Evolutionary conservation across 2,113 vertebrate species (phyloP).

Genomic region (Neodontobutis hainanensis): DNA sequence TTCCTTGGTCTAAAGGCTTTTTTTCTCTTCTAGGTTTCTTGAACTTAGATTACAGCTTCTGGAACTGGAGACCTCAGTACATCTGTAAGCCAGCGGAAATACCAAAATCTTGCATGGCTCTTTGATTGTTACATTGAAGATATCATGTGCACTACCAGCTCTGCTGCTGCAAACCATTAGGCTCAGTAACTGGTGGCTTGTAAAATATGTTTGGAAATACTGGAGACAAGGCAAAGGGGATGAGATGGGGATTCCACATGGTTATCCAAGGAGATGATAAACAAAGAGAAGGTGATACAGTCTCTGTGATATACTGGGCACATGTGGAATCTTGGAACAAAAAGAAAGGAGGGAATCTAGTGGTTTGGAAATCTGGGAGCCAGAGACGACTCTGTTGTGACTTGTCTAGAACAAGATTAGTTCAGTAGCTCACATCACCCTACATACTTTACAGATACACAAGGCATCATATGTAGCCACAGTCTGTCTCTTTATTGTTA

Average conservation of each 20-base stretch:
- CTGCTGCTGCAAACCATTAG: slow-evolving; percentile 95
- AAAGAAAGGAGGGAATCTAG: slow-evolving; percentile 40
- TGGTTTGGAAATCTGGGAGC: slow-evolving; percentile 50
- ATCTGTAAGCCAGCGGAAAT: slow-evolving; percentile 94
- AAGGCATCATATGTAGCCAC: slow-evolving; percentile 29
- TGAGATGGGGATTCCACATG: slow-evolving; percentile 98
- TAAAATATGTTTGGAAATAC: slow-evolving; percentile 95
- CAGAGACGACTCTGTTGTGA: slow-evolving; percentile 69
- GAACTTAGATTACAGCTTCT: slow-evolving; percentile 85
- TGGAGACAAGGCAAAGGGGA: slow-evolving; percentile 86
- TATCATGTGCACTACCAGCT: slow-evolving; percentile 96
- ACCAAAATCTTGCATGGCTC: slow-evolving; percentile 88
- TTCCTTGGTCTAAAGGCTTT: slow-evolving; percentile 81
- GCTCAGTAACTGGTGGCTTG: slow-evolving; percentile 87
- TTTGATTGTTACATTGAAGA: slow-evolving; percentile 99
- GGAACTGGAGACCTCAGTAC: slow-evolving; percentile 80
- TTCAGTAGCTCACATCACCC: slow-evolving; percentile 79
- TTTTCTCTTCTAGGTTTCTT: slow-evolving; percentile 55
- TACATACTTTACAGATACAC: slow-evolving; percentile 65
- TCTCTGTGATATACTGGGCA: slow-evolving; percentile 91
- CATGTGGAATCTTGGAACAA: slow-evolving; percentile 78
- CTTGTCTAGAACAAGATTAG: slow-evolving; percentile 77
- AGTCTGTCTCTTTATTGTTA: slow-evolving; percentile 26
- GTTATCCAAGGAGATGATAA: slow-evolving; percentile 87
- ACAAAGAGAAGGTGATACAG: slow-evolving; percentile 85